Percentiles rank a stretch among this genome's conserved stretches.
phyloP scores from a whole-genome alignment of 2,888 invertebrate genomes.

The Dicyrtomina minuta region DNA sequence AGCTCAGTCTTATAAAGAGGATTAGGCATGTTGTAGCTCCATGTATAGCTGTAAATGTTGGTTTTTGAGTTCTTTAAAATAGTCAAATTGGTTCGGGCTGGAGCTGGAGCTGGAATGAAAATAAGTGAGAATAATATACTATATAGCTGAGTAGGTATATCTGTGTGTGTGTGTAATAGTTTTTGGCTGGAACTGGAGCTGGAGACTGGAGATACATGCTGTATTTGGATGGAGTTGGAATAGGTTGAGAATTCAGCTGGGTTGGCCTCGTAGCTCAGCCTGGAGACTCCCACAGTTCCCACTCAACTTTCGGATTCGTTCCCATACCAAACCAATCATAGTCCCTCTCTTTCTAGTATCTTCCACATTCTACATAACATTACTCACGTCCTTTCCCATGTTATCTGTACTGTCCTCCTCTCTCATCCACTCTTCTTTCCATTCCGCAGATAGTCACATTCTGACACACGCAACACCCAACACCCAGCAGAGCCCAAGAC shows the following conservation, averaged over 20 bases:
- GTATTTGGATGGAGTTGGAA: slow-evolving; percentile 10
- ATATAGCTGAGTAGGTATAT: neutral
- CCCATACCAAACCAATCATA: slow-evolving; percentile 37
- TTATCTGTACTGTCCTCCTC: neutral
- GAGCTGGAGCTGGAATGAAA: too few relatives aligned
- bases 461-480: neutral
- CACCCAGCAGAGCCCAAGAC: neutral
- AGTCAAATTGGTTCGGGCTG: too few relatives aligned
- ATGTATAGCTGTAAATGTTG: too few relatives aligned
- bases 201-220: too few relatives aligned
- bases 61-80: too few relatives aligned
- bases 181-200: too few relatives aligned
- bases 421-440: neutral
- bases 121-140: too few relatives aligned
- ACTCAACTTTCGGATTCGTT: slow-evolving; percentile 38
- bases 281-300: slow-evolving; percentile 35
- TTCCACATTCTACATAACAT: slow-evolving; percentile 4
- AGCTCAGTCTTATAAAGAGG: too few relatives aligned
- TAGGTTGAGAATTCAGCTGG: slow-evolving; percentile 2
- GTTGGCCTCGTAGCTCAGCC: neutral
- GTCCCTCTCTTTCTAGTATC: slow-evolving; percentile 20
- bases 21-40: too few relatives aligned
- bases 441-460: neutral
- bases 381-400: neutral
- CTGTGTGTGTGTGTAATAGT: neutral